Conservation (phyloP, 2,113 vertebrate genomes). For the Gambusia affinis region DNA sequence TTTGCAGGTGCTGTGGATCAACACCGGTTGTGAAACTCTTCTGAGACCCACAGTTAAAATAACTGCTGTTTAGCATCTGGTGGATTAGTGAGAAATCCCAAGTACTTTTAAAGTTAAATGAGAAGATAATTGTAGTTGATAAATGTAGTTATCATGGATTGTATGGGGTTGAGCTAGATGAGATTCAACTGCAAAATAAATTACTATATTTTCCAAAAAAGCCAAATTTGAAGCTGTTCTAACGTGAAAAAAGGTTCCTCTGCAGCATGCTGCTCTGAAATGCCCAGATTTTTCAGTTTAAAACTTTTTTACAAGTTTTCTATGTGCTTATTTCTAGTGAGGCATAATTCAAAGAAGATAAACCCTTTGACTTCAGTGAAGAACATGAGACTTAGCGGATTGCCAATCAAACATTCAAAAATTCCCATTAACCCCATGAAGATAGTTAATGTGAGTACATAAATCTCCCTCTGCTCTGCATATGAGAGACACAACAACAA, state of each 20-base stretch:
- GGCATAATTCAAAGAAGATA: conserved; percentile 18
- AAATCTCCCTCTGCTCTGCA: not conserved
- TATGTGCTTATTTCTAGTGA: conserved; percentile 47
- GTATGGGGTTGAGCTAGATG: too few relatives aligned
- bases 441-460: conserved; percentile 57
- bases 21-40: too few relatives aligned
- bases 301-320: not conserved
- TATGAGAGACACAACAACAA: not conserved
- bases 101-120: too few relatives aligned
- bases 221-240: not conserved
- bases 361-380: conserved; percentile 69
- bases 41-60: too few relatives aligned
- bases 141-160: too few relatives aligned
- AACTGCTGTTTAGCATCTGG: too few relatives aligned
- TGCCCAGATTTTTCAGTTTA: not conserved
- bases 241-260: not conserved
- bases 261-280: not conserved
- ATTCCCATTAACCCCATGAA: conserved; percentile 69
- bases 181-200: too few relatives aligned
- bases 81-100: too few relatives aligned
- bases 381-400: conserved; percentile 68
- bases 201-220: not conserved
- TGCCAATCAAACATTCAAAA: conserved; percentile 72
- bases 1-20: too few relatives aligned
- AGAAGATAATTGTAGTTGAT: too few relatives aligned